These are phyloP conservation scores for Phrynocephalus versicolor DNA, from an alignment of 2,113 vertebrate genomes.

Conservation along the genomic window DNA sequence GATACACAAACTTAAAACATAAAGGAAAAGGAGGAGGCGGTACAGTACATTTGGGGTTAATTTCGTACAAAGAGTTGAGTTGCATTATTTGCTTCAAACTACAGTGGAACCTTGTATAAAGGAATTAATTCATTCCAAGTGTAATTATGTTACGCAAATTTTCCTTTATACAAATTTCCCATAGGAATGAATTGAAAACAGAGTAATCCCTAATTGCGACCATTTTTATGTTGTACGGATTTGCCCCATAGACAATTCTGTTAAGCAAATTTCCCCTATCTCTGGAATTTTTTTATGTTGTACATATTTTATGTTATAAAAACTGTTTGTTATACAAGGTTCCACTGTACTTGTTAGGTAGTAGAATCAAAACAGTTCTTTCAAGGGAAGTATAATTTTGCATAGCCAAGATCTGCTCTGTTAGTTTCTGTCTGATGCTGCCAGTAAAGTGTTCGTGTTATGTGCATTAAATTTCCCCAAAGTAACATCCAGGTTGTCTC, in stretches of 20 bases:
- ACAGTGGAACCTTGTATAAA: no score
- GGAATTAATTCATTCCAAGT: no score
- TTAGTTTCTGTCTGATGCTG: neutral
- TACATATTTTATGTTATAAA: no score
- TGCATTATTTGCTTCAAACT: no score
- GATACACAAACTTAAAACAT: neutral
- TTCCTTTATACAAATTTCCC: no score
- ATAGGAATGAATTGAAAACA: no score
- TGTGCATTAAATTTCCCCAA: neutral
- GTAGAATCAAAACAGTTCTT: neutral
- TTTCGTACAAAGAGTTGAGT: neutral
- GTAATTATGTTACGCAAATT: no score
- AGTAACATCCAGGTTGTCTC: neutral
- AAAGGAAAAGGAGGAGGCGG: neutral
- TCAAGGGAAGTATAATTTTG: neutral
- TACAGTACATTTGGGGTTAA: neutral
- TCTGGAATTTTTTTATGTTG: no score
- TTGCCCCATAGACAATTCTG: no score
- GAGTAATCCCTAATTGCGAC: no score
- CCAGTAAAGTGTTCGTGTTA: neutral
- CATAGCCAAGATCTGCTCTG: neutral
- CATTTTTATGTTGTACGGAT: no score
- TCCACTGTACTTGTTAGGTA: neutral
- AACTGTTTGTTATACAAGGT: no score
- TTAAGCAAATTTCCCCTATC: neutral